Conservation (phyloP, 2,113 vertebrate species). For the Piliocolobus tephrosceles region DNA sequence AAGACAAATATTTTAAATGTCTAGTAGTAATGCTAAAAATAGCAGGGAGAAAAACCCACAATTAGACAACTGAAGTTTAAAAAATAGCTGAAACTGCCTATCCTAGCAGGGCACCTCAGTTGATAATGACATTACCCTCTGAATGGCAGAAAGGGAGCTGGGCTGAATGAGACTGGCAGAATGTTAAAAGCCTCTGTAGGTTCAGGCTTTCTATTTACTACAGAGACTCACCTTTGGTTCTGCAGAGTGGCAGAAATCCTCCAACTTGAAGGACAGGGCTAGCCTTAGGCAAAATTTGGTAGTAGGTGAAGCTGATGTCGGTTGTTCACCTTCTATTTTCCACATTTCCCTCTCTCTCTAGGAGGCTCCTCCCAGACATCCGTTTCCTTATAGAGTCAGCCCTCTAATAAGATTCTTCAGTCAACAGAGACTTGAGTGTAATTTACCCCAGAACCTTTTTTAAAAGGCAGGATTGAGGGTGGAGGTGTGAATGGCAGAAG, state of each 20-base stretch:
- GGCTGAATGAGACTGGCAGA: background rate
- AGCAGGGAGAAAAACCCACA: background rate
- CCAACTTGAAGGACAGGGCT: background rate
- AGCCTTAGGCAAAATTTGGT: background rate
- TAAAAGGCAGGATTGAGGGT: background rate
- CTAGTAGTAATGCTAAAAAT: background rate
- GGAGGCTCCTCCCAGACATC: background rate
- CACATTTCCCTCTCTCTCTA: background rate
- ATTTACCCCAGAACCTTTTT: background rate
- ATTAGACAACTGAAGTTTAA: background rate
- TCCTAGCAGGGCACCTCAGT: background rate
- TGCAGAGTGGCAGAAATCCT: background rate
- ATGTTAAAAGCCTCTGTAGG: background rate
- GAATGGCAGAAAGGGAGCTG: background rate
- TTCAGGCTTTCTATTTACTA: background rate
- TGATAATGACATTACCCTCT: background rate
- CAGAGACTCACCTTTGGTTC: background rate
- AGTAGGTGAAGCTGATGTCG: background rate
- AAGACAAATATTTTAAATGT: conserved; percentile 8
- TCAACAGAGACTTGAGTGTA: background rate
- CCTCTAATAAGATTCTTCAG: background rate
- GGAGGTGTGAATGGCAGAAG: background rate
- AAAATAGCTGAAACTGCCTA: background rate
- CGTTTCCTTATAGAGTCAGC: background rate
- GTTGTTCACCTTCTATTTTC: background rate